phyloP scores from a whole-genome alignment of 2,888 invertebrate species.

The Drepanosiphum platanoidis region DNA sequence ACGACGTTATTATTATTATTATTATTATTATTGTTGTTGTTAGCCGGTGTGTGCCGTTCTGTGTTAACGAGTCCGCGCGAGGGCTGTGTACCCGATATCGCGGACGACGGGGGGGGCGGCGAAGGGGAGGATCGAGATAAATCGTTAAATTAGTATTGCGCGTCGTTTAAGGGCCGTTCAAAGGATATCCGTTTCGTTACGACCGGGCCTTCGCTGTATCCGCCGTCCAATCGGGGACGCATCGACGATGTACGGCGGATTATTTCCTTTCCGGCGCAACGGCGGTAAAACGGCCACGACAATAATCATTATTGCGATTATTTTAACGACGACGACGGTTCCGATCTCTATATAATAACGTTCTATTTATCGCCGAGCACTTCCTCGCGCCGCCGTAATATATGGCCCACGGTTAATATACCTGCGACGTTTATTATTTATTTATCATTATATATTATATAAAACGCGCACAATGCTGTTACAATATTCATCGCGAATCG shows the following conservation, averaged over 20 bases:
- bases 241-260: constrained; percentile 31
- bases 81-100: background rate
- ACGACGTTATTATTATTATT: background rate
- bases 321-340: constrained; percentile 25
- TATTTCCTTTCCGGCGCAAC: constrained; percentile 46
- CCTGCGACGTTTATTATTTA: background rate
- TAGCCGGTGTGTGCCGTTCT: background rate
- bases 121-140: constrained; percentile 10
- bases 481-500: background rate
- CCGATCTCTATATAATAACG: constrained; percentile 32
- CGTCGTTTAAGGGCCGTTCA: constrained; percentile 42
- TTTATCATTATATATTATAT: background rate
- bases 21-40: no score
- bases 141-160: constrained; percentile 40
- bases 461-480: background rate
- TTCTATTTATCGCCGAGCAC: constrained; percentile 24
- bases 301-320: constrained; percentile 23
- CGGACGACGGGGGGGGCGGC: background rate
- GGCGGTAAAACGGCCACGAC: constrained; percentile 3
- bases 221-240: constrained; percentile 11
- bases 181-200: constrained; percentile 55
- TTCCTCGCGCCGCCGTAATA: background rate
- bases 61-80: background rate
- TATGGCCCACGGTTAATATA: background rate
- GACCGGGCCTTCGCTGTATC: constrained; percentile 47